Percentiles rank a stretch among this genome's conserved stretches.
Evolutionary conservation across 1,140 invertebrate genomes (phyloP).

Genomic region (Diprion similis): DNA sequence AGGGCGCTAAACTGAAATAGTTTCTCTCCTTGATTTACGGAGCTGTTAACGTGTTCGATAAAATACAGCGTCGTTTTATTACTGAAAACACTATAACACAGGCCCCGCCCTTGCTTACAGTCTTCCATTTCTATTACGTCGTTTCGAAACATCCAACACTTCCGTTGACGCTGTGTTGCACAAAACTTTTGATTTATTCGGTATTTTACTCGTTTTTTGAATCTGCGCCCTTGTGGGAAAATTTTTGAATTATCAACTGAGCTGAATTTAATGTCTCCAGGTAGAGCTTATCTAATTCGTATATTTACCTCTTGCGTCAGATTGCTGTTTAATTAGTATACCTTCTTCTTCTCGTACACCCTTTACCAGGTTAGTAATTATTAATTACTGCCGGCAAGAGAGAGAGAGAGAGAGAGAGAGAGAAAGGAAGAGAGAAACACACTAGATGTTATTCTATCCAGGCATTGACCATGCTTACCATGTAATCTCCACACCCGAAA

Average conservation of each 20-base stretch:
- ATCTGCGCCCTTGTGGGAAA: too few relatives aligned
- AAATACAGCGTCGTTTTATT: conserved; percentile 56
- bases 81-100: conserved; percentile 28
- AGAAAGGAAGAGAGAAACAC: background rate
- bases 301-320: too few relatives aligned
- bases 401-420: background rate
- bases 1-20: conserved; percentile 46
- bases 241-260: too few relatives aligned
- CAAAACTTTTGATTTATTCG: too few relatives aligned
- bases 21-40: conserved; percentile 52
- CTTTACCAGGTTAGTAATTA: background rate
- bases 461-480: background rate
- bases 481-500: background rate
- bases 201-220: too few relatives aligned
- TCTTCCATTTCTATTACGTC: background rate
- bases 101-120: conserved; percentile 34
- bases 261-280: too few relatives aligned
- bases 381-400: background rate
- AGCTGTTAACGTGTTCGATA: conserved; percentile 59
- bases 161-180: background rate
- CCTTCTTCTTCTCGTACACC: background rate
- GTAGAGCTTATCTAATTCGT: too few relatives aligned
- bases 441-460: background rate
- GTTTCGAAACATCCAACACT: background rate
- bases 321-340: too few relatives aligned